Evolutionary conservation across 2,797 vertebrate genomes (phyloP).

Genomic region (Xenops minutus): DNA sequence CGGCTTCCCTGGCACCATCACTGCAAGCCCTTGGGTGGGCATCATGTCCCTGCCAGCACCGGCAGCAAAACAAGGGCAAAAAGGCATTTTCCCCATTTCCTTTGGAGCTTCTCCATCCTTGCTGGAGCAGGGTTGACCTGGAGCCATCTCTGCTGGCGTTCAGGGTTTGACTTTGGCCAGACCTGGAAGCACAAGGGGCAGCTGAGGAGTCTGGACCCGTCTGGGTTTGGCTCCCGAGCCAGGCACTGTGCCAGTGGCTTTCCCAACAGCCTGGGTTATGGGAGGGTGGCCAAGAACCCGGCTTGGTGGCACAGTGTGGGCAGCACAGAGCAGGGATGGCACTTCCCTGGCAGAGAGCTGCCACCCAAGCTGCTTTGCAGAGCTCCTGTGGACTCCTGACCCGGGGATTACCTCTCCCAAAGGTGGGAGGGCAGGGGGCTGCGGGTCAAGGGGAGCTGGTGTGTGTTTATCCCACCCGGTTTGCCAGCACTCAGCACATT

Average conservation of each 20-base stretch:
- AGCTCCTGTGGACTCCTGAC: neutral
- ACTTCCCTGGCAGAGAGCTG: neutral
- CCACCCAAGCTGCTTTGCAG: accelerated
- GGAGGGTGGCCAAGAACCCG: accelerated
- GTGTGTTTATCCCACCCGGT: neutral
- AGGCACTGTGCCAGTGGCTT: neutral
- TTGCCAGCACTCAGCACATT: neutral
- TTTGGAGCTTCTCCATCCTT: neutral
- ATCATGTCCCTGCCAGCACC: accelerated
- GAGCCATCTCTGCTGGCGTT: neutral
- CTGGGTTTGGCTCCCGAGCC: neutral
- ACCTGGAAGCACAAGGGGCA: accelerated
- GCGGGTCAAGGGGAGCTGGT: neutral
- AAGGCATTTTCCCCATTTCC: accelerated
- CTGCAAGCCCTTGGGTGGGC: neutral
- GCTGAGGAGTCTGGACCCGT: neutral
- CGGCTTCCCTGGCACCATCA: accelerated
- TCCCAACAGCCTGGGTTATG: accelerated
- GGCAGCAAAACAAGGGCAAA: neutral
- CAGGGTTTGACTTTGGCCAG: neutral
- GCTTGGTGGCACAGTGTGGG: neutral
- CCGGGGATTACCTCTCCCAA: neutral
- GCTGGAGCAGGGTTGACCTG: accelerated
- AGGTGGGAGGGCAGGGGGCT: neutral
- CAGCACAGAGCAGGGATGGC: neutral